Conservation (phyloP, 2,797 vertebrate species). For the Paramormyrops hopkinsi region DNA sequence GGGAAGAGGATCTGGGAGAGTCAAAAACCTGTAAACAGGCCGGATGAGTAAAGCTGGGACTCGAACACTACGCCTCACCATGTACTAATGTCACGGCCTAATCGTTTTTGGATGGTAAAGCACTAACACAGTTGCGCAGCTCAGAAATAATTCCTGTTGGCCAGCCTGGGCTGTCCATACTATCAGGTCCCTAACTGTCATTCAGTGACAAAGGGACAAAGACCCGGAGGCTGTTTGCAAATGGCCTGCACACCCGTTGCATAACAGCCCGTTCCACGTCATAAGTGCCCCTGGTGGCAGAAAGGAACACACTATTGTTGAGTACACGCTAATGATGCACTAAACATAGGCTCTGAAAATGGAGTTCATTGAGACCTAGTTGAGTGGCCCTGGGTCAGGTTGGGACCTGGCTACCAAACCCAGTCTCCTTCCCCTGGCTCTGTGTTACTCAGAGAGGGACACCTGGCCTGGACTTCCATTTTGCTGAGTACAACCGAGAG, state of each 20-base stretch:
- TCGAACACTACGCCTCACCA: not conserved
- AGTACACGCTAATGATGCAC: not conserved
- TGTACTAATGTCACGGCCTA: not conserved
- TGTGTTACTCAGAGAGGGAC: not conserved
- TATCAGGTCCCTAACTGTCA: not conserved
- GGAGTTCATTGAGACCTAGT: not conserved
- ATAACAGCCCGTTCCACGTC: not conserved
- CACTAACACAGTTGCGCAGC: not conserved
- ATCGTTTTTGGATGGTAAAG: not conserved
- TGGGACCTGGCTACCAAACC: not conserved
- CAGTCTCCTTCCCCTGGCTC: not conserved
- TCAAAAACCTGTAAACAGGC: not conserved
- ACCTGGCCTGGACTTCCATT: not conserved
- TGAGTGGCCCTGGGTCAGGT: not conserved
- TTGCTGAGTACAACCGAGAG: not conserved
- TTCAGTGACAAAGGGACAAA: not conserved
- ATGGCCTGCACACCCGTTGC: not conserved
- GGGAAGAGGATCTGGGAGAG: not conserved
- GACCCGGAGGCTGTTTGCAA: not conserved
- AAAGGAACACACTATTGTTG: not conserved
- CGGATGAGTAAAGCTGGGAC: not conserved
- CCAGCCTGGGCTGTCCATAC: not conserved
- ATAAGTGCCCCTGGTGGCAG: not conserved
- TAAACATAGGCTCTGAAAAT: not conserved
- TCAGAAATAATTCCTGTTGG: not conserved